Evolutionary conservation across 2,113 vertebrate species (phyloP).

Genomic region (Protomyctophum bolini): DNA sequence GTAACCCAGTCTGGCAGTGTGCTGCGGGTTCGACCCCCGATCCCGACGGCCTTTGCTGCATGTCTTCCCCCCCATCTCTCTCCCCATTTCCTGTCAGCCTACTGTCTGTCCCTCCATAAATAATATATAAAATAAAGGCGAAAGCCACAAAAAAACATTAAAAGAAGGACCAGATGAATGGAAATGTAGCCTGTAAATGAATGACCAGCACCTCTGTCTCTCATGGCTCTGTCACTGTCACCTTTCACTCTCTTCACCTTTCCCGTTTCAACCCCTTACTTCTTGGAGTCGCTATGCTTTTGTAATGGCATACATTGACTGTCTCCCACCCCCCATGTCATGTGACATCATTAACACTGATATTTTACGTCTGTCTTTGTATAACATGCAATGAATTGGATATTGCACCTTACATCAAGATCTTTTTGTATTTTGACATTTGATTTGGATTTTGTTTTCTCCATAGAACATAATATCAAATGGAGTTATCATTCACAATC

Average conservation of each 20-base stretch:
- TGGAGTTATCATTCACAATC: not conserved
- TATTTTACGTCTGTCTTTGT: conserved; percentile 32
- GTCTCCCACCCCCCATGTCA: not conserved
- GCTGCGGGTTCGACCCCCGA: no score
- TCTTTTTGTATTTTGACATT: no score
- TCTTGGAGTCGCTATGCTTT: conserved; percentile 56
- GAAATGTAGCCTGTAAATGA: conserved; percentile 8
- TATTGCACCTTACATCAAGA: conserved; percentile 23
- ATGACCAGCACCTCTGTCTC: conserved; percentile 58
- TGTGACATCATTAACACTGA: conserved; percentile 57
- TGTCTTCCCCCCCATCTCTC: no score
- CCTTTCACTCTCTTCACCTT: conserved; percentile 26
- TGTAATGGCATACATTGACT: conserved; percentile 43
- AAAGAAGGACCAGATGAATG: conserved; percentile 7
- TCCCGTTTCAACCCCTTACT: conserved; percentile 33
- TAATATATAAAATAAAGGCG: no score
- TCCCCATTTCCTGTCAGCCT: no score
- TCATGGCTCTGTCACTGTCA: conserved; percentile 42
- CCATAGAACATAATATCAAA: conserved; percentile 6
- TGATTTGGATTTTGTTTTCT: conserved; percentile 2
- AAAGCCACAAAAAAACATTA: no score
- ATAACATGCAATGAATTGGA: conserved; percentile 1
- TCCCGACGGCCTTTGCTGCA: no score
- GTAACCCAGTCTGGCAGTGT: no score
- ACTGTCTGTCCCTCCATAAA: no score